A percentile compares a stretch with the other conserved stretches of the same genome.
Conservation (phyloP, 2,888 invertebrate species). For the Lymantria monacha region DNA sequence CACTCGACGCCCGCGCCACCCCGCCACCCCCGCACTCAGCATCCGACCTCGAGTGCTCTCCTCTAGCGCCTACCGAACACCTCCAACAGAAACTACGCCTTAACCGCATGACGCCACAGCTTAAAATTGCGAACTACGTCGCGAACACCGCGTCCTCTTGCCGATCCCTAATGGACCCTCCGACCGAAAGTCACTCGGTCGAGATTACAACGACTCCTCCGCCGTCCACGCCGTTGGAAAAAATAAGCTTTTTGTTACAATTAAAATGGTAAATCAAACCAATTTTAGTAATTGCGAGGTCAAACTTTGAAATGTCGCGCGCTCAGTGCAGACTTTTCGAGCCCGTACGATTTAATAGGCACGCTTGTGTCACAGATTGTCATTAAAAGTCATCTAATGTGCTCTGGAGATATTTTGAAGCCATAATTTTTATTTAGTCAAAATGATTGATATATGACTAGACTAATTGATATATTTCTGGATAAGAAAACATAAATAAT, state of each 20-base stretch:
- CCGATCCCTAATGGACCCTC: conserved; percentile 75
- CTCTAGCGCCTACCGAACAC: conserved; percentile 78
- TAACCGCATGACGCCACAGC: conserved; percentile 74
- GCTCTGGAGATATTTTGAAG: background rate
- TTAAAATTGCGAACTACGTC: conserved; percentile 66
- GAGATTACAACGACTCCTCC: conserved; percentile 71
- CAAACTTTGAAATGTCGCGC: conserved; percentile 74
- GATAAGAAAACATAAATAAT: too few species aligned
- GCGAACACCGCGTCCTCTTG: conserved; percentile 50
- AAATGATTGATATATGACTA: too few species aligned
- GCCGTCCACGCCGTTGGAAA: conserved; percentile 64
- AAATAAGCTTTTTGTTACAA: conserved; percentile 82
- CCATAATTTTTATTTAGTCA: too few species aligned
- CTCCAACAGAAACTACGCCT: conserved; percentile 78
- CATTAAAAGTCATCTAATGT: conserved; percentile 3
- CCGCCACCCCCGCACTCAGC: conserved; percentile 73
- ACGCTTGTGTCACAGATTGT: conserved; percentile 31
- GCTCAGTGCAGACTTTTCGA: conserved; percentile 57
- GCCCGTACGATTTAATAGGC: conserved; percentile 66
- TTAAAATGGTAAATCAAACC: conserved; percentile 82
- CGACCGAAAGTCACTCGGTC: conserved; percentile 77
- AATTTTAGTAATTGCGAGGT: conserved; percentile 81
- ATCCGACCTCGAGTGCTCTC: conserved; percentile 82
- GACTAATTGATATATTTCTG: too few species aligned
- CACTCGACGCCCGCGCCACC: conserved; percentile 62